phyloP scores from a whole-genome alignment of 2,797 vertebrate genomes.

The Myotis vivesi region DNA sequence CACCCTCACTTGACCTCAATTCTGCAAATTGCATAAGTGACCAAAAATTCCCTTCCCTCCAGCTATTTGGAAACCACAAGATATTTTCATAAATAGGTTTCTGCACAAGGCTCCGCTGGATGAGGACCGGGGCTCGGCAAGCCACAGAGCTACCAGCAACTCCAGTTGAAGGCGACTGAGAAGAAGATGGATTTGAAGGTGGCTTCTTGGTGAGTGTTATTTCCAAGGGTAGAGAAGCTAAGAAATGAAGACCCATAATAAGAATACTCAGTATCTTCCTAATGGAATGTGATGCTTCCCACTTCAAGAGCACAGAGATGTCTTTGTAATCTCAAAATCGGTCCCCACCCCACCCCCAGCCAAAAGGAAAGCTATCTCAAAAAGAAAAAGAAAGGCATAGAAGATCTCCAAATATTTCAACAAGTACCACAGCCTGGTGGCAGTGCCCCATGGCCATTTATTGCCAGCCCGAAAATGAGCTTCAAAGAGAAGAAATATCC shows the following conservation, averaged over 20 bases:
- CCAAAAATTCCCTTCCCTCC: conserved; percentile 76
- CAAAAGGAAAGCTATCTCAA: not conserved
- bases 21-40: conserved; percentile 78
- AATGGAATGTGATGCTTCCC: not conserved
- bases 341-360: not conserved
- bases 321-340: conserved; percentile 2
- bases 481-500: not conserved
- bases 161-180: not conserved
- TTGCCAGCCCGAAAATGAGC: not conserved
- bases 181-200: not conserved
- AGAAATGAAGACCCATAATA: not conserved
- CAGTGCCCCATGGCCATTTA: not conserved
- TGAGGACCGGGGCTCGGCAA: not conserved
- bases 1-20: conserved; percentile 73
- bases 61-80: conserved; percentile 74
- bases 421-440: not conserved
- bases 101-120: not conserved
- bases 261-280: not conserved
- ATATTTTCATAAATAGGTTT: conserved; percentile 78
- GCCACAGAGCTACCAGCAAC: not conserved
- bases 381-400: not conserved
- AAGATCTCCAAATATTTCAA: not conserved
- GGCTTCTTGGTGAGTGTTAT: not conserved
- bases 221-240: not conserved
- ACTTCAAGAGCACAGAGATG: not conserved